These are phyloP conservation scores for Halichoeres trimaculatus DNA, from an alignment of 2,113 vertebrate genomes.

Conservation along the genomic window DNA sequence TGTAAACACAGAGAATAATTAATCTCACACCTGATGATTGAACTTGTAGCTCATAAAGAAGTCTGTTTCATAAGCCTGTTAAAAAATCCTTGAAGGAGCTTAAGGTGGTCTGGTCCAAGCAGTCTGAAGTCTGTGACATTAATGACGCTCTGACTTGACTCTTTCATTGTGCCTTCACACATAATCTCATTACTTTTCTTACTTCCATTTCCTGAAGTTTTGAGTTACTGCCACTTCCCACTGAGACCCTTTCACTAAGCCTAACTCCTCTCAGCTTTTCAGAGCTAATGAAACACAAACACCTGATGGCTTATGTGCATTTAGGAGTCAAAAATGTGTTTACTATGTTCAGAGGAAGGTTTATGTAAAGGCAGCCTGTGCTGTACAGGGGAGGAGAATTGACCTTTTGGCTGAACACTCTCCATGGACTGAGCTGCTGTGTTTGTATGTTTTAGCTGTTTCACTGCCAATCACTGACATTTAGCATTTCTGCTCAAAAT, in stretches of 20 bases:
- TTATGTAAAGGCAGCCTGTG: conserved; percentile 57
- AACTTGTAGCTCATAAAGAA: too few species aligned
- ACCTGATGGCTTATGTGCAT: conserved; percentile 56
- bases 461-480: conserved; percentile 35
- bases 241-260: conserved; percentile 42
- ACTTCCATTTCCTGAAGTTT: conserved; percentile 61
- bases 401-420: conserved; percentile 30
- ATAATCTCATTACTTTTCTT: conserved; percentile 56
- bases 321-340: conserved; percentile 56
- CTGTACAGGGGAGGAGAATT: conserved; percentile 14
- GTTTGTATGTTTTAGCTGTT: conserved; percentile 38
- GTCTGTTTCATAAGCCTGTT: too few species aligned
- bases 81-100: too few species aligned
- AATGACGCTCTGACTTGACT: conserved; percentile 35
- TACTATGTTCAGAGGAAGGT: conserved; percentile 33
- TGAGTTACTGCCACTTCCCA: conserved; percentile 59
- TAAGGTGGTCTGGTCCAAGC: neutral
- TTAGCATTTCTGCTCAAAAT: conserved; percentile 8
- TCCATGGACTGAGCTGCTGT: conserved; percentile 9
- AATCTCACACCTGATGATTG: too few species aligned
- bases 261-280: conserved; percentile 46
- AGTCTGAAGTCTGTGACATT: conserved; percentile 19
- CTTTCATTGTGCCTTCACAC: conserved; percentile 50
- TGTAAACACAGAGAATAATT: too few species aligned
- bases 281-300: conserved; percentile 75